Percentiles rank a stretch among this genome's conserved stretches.
Conservation (phyloP, 2,888 invertebrate genomes). For the Romanomermis culicivorax region DNA sequence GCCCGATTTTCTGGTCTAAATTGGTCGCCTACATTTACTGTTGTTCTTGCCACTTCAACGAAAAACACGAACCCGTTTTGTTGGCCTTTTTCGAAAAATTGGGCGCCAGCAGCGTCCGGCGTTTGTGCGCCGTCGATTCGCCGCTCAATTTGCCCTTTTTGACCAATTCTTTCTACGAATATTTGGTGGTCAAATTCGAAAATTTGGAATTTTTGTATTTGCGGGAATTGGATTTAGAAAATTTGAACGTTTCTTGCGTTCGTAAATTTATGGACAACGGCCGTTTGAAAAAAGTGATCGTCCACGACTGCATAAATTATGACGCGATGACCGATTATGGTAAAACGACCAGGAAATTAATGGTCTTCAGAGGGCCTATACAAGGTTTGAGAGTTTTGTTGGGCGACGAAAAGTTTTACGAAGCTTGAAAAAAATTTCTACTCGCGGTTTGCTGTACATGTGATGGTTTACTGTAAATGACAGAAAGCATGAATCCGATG, state of each 20-base stretch:
- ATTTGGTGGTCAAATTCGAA: slow-evolving; percentile 18
- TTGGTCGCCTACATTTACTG: slow-evolving; percentile 25
- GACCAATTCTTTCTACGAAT: slow-evolving; percentile 25
- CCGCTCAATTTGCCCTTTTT: slow-evolving; percentile 28
- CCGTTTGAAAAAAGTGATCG: slow-evolving; percentile 5
- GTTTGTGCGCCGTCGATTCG: slow-evolving; percentile 27
- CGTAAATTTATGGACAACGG: background rate
- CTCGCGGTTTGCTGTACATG: too few species aligned
- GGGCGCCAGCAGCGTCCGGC: slow-evolving; percentile 16
- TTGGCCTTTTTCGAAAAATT: background rate
- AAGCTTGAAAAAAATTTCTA: slow-evolving; percentile 1
- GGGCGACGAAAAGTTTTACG: background rate
- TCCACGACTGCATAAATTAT: slow-evolving; percentile 24
- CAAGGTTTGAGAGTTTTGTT: slow-evolving; percentile 21
- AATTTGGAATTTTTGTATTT: slow-evolving; percentile 24
- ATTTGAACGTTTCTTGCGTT: background rate
- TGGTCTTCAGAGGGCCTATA: slow-evolving; percentile 27
- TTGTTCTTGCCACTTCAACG: slow-evolving; percentile 27
- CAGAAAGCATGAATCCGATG: too few species aligned
- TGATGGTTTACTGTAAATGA: too few species aligned
- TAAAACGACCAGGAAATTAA: slow-evolving; percentile 21
- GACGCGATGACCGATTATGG: slow-evolving; percentile 25
- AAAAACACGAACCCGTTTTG: slow-evolving; percentile 14
- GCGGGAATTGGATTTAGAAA: slow-evolving; percentile 26
- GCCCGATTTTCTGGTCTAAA: slow-evolving; percentile 28